Evolutionary conservation across 2,888 invertebrate genomes (phyloP), one percentile per base, ranked within the genome.

Genomic region (Argyresthia goedartella): DNA sequence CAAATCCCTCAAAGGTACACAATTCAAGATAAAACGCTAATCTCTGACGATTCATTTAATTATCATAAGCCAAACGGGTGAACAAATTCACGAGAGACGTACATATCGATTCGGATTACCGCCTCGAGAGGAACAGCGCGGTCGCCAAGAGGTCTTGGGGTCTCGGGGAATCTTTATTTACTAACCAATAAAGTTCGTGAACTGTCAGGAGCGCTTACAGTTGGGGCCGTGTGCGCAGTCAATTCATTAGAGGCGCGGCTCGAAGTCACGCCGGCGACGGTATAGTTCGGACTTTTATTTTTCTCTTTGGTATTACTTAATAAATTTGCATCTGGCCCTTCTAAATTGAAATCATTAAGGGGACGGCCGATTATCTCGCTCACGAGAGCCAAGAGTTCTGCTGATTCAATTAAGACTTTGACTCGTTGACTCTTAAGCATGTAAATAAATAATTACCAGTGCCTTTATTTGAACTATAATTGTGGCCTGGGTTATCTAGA

Each of bases 281-380:
- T 53, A 53, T 36, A 16, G 50, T 50, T 46, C 53, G 35, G 7
- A 6, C 15, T 41, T 36, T 51, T 51, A 45, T 51, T 51, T 53
- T 51, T 48, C 41, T 48, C 46, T 51, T 50, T 16, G 41, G 49
- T 42, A 65, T 67, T 66, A 67, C 71, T 67, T 75, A 75, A 73
- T 75, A 71, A 74, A 82, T 81, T 79, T 77, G 72, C 81, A 80
- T 79, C 69, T 66, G 66, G 65, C 75, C 76, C 73, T 78, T 80
- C 81, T 81, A 81, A 84, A 81, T 76, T 76, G 75, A 76, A 80
- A 81, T 82, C 82, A 81, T 84, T 84, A 81, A 82, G 70, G 74
- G 72, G 71, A 60, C 56, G 60, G 64, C 64, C 70, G 86, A 85
- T 87, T 82, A 87, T 87, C 87, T 81, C 63, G 64, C 82, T 85